These are phyloP conservation scores for Sebastes elongatus DNA, from an alignment of 2,797 vertebrate species.

Conservation along the genomic window DNA sequence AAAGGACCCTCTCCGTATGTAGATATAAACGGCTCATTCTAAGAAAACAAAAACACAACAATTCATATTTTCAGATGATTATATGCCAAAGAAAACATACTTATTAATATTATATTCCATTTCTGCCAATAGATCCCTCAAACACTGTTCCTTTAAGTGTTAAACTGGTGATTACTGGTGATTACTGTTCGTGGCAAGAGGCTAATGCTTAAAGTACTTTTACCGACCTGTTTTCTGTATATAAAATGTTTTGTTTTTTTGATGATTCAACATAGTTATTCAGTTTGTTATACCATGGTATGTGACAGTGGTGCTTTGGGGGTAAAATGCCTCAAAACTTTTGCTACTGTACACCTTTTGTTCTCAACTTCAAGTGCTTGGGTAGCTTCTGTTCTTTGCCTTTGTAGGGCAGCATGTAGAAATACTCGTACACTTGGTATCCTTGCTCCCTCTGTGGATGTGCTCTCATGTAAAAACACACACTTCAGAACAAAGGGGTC, in stretches of 20 bases:
- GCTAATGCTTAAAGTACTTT: neutral
- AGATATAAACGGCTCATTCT: no score
- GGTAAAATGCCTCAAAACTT: neutral
- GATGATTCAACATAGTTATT: neutral
- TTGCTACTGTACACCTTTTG: neutral
- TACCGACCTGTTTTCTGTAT: neutral
- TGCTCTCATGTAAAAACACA: conserved; percentile 30
- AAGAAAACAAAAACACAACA: no score
- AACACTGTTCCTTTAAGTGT: neutral
- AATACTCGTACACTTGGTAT: neutral
- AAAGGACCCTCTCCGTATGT: no score
- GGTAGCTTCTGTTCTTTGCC: neutral
- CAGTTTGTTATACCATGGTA: neutral
- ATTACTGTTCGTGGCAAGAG: neutral
- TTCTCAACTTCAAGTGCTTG: neutral
- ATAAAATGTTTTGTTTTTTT: neutral
- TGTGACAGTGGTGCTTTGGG: neutral
- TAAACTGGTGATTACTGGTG: neutral
- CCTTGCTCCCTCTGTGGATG: neutral
- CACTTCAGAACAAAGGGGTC: conserved; percentile 22
- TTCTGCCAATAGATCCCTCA: no score
- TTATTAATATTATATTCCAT: no score
- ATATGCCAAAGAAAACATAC: no score
- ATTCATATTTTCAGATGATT: no score
- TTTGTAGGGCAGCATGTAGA: neutral